Evolutionary conservation across 2,113 vertebrate genomes (phyloP).

Genomic region (Xenopus laevis): DNA sequence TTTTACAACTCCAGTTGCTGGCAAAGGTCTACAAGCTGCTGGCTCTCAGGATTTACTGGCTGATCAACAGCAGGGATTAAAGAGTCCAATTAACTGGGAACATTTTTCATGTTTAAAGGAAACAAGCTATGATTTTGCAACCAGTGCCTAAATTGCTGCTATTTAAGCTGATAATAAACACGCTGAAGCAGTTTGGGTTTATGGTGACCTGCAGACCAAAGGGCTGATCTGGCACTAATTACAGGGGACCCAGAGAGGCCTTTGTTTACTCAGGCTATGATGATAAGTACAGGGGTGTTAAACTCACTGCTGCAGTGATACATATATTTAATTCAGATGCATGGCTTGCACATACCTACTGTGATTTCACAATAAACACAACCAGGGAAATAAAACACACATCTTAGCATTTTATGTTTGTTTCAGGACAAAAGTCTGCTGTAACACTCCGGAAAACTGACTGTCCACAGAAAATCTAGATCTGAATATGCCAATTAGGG

Average conservation of each 20-base stretch:
- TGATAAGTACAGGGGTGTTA: neutral
- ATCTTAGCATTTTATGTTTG: too few species aligned
- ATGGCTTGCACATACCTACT: too few species aligned
- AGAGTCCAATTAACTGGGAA: constrained; percentile 17
- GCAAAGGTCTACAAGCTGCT: neutral
- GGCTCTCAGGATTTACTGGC: neutral
- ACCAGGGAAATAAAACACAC: too few species aligned
- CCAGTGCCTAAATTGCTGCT: neutral
- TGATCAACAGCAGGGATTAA: constrained; percentile 20
- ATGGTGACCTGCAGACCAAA: constrained; percentile 12
- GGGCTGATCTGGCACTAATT: neutral
- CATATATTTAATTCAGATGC: too few species aligned
- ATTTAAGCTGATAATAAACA: constrained; percentile 13
- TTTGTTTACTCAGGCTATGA: neutral
- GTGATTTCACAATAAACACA: too few species aligned
- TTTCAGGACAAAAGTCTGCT: too few species aligned
- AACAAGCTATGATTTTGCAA: constrained; percentile 1
- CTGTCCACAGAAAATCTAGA: too few species aligned
- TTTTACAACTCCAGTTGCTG: too few species aligned
- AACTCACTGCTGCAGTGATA: neutral
- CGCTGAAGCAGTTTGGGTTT: constrained; percentile 16
- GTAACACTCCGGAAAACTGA: too few species aligned
- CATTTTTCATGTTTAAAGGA: constrained; percentile 17
- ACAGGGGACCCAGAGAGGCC: neutral
- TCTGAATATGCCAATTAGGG: too few species aligned